These are phyloP conservation scores for Eupithecia subumbrata DNA, from an alignment of 2,888 invertebrate species.

Conservation along the genomic window DNA sequence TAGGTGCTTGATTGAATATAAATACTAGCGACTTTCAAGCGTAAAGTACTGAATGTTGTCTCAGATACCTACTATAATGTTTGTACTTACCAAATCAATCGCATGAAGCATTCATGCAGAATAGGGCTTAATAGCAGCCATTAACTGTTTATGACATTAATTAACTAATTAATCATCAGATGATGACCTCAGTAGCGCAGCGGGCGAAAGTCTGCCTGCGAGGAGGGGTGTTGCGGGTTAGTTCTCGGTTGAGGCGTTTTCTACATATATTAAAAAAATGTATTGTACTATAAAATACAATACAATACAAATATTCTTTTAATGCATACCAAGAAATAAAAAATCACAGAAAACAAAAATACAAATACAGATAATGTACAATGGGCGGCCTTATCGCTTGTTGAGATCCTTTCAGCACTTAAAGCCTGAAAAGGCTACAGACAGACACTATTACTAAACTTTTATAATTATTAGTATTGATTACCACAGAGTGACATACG, in stretches of 20 bases:
- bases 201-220: not conserved
- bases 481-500: not conserved
- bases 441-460: not conserved
- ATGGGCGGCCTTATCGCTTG: too few relatives aligned
- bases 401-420: not conserved
- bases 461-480: not conserved
- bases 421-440: not conserved
- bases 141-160: conserved; percentile 4
- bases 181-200: not conserved
- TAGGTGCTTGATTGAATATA: not conserved
- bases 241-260: not conserved
- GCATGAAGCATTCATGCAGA: not conserved
- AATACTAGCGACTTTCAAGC: not conserved
- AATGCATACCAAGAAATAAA: too few relatives aligned
- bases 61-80: not conserved
- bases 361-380: too few relatives aligned
- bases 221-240: not conserved
- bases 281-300: too few relatives aligned
- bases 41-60: not conserved
- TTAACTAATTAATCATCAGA: conserved; percentile 1
- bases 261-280: not conserved
- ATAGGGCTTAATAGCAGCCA: not conserved
- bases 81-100: not conserved
- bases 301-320: too few relatives aligned
- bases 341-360: too few relatives aligned